phyloP scores from a whole-genome alignment of 2,888 invertebrate species.

The Strigamia maritima region DNA sequence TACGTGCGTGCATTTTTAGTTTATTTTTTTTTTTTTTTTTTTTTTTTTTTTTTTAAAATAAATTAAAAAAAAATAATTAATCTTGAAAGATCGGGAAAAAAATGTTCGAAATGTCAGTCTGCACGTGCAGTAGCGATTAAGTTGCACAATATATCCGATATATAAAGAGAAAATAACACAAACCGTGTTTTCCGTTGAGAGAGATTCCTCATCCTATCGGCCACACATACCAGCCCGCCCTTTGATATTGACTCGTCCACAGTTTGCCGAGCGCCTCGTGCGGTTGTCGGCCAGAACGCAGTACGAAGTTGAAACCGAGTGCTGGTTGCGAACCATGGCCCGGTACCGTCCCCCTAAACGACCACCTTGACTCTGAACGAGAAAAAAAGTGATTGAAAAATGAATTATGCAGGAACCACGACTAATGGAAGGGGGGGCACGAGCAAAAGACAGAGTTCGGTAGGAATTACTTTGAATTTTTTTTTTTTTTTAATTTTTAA shows the following conservation, averaged over 20 bases:
- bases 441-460: background rate
- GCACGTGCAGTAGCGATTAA: background rate
- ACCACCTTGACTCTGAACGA: background rate
- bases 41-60: too few relatives aligned
- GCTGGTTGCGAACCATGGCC: background rate
- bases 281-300: background rate
- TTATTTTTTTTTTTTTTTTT: too few relatives aligned
- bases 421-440: background rate
- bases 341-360: background rate
- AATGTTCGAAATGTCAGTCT: too few relatives aligned
- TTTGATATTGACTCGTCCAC: background rate
- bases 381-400: background rate
- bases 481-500: too few relatives aligned
- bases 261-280: conserved; percentile 1
- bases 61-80: too few relatives aligned
- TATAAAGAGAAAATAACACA: background rate
- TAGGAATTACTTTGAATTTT: background rate
- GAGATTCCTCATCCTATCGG: background rate
- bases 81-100: too few relatives aligned
- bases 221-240: background rate
- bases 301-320: background rate
- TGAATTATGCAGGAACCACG: background rate
- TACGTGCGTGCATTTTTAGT: too few relatives aligned
- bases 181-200: background rate
- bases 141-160: background rate